Conservation (phyloP, 2,797 vertebrate genomes). For the Threskiornis aethiopicus region DNA sequence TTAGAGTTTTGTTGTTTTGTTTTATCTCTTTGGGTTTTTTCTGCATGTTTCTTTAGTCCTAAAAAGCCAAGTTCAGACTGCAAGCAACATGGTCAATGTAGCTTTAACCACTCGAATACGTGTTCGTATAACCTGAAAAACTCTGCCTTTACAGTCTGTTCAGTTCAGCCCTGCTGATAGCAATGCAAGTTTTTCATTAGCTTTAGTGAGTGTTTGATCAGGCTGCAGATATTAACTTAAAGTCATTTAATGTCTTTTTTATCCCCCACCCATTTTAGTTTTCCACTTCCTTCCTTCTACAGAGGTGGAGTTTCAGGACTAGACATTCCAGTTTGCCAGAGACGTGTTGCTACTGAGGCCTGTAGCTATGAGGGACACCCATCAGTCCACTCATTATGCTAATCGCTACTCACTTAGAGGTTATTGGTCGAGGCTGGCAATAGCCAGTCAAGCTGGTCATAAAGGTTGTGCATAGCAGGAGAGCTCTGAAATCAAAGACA, state of each 20-base stretch:
- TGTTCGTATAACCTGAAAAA: not conserved
- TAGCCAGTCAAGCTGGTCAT: conserved; percentile 40
- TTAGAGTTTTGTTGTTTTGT: not conserved
- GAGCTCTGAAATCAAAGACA: conserved; percentile 26
- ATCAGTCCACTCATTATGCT: conserved; percentile 69
- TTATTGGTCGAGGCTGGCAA: conserved; percentile 59
- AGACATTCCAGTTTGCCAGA: conserved; percentile 68
- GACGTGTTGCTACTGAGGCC: conserved; percentile 56
- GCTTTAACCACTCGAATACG: not conserved
- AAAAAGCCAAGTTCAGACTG: not conserved
- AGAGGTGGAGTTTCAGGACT: conserved; percentile 41
- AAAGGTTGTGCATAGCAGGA: conserved; percentile 57
- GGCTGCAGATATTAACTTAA: not conserved
- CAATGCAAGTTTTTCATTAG: not conserved
- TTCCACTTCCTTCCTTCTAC: conserved; percentile 32
- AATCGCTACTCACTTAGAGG: conserved; percentile 69
- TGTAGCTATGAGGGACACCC: conserved; percentile 62
- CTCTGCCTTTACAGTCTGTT: not conserved
- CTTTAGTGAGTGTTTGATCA: not conserved
- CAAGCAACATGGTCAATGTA: not conserved
- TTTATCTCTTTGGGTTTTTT: not conserved
- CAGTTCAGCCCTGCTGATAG: not conserved
- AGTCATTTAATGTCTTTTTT: not conserved
- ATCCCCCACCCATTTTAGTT: conserved; percentile 5
- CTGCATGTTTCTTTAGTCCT: not conserved